A percentile compares a stretch with the other conserved stretches of the same genome.
phyloP scores from a whole-genome alignment of 2,113 vertebrate species.

The Podiceps cristatus region DNA sequence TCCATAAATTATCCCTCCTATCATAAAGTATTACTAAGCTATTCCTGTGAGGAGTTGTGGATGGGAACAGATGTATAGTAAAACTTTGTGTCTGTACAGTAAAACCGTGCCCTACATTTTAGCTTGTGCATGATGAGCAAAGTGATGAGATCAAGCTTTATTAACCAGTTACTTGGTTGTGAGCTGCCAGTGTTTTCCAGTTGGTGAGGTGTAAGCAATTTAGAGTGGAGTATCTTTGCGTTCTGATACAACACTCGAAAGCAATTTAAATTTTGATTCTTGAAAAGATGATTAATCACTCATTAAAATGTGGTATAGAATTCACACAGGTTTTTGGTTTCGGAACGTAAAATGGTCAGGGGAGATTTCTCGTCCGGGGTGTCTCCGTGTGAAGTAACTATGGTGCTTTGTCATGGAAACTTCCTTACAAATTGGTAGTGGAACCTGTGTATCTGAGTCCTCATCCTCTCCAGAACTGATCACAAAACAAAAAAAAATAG shows the following conservation, averaged over 20 bases:
- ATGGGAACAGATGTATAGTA: constrained; percentile 1
- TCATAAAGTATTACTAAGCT: background rate
- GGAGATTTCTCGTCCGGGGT: background rate
- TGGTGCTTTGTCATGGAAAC: constrained; percentile 14
- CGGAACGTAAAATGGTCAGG: background rate
- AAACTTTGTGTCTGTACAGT: background rate
- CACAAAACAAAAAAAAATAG: background rate
- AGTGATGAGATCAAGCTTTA: background rate
- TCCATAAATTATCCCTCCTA: background rate
- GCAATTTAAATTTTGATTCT: background rate
- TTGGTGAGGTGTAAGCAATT: background rate
- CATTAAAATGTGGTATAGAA: background rate
- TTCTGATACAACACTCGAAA: background rate
- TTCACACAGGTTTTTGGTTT: background rate
- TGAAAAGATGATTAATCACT: background rate
- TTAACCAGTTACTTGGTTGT: background rate
- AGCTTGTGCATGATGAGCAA: background rate
- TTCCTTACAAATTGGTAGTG: background rate
- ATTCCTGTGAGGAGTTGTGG: constrained; percentile 4
- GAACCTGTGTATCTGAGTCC: background rate
- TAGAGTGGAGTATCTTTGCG: background rate
- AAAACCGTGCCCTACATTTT: background rate
- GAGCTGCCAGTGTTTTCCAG: background rate
- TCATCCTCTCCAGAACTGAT: constrained; percentile 5
- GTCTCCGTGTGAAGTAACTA: background rate